Evolutionary conservation across 2,888 invertebrate species (phyloP), one percentile per base, ranked within the genome.

Genomic region (Drosophila niveifrons): DNA sequence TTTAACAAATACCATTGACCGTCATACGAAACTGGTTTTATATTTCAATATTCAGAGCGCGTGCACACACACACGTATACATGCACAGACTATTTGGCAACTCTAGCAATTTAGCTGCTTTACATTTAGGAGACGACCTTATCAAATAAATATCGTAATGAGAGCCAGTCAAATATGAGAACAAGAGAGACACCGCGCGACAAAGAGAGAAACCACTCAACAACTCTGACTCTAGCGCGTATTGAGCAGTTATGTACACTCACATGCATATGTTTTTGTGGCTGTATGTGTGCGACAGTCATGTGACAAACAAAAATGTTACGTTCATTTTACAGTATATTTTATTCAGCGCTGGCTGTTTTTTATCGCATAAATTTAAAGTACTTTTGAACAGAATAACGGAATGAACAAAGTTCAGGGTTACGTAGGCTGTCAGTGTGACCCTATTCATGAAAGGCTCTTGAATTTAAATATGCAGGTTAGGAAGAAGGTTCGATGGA

Each of bases 1-100:
- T 71, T 71, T 41, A 68, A 67, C 69, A 75, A 78, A 72, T 47
- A 70, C 63, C 66, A 70, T 71, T 85, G 85, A 77, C 83, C 79
- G 77, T 70, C 88, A 88, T 79, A 66, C 57, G 58, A 85, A 83
- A 83, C 83, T 77, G 80, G 83, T 83, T 83, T 83, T 78, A 72
- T 71, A 84, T 84, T 73, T 82, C 71, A 79, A 84, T 81, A 78
- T 77, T 68, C 73, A 68, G 28, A 62, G 65, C 75, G 68, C 78
- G 68, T 75, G 65, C 34, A 66, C n/a, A 55, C 15, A 48, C 17
- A 58, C 11, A 41, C 18, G 55, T 36, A 44, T 23, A 31, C 8
- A 46, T 15, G 47, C 31, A 52, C 10, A 46, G 55, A 44, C 43
- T 48, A 68, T 75, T 75, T 68, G 78, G 78, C 78, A 77, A 75